phyloP scores from a whole-genome alignment of 2,888 invertebrate species.

The Diploptera punctata region DNA sequence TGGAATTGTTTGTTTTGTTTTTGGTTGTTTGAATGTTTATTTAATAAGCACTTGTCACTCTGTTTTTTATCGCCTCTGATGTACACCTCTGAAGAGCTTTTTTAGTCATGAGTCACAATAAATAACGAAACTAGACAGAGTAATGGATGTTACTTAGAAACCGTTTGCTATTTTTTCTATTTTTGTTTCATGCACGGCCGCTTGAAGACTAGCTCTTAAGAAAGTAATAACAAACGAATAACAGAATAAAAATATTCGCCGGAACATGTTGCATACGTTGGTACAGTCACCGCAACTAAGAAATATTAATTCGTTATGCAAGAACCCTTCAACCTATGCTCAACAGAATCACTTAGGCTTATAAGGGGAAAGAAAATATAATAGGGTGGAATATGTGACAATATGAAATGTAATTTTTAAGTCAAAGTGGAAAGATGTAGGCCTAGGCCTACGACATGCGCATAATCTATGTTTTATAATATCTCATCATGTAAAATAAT shows the following conservation, averaged over 20 bases:
- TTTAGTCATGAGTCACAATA: not conserved
- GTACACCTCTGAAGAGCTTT: not conserved
- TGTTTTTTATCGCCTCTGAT: not conserved
- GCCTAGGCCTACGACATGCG: too few species aligned
- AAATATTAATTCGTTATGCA: too few species aligned
- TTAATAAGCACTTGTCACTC: slow-evolving; percentile 30
- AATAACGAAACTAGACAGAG: slow-evolving; percentile 5
- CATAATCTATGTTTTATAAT: too few species aligned
- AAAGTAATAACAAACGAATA: slow-evolving; percentile 24
- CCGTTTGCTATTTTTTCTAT: slow-evolving; percentile 2
- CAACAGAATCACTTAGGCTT: too few species aligned
- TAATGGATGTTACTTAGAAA: slow-evolving; percentile 19
- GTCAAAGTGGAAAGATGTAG: too few species aligned
- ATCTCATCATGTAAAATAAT: too few species aligned
- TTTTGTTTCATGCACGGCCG: not conserved
- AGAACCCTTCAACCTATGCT: too few species aligned
- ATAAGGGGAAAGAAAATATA: too few species aligned
- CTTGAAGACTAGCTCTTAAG: not conserved
- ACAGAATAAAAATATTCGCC: slow-evolving; percentile 19
- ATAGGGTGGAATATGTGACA: too few species aligned
- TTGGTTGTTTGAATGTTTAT: slow-evolving; percentile 26
- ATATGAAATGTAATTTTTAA: too few species aligned
- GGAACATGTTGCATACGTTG: slow-evolving; percentile 6
- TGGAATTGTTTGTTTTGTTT: slow-evolving; percentile 29
- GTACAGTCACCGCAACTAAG: too few species aligned